Percentiles rank a stretch among this genome's conserved stretches.
These are phyloP conservation scores for Eledona agricola DNA, from an alignment of 2,888 invertebrate species.

Conservation along the genomic window DNA sequence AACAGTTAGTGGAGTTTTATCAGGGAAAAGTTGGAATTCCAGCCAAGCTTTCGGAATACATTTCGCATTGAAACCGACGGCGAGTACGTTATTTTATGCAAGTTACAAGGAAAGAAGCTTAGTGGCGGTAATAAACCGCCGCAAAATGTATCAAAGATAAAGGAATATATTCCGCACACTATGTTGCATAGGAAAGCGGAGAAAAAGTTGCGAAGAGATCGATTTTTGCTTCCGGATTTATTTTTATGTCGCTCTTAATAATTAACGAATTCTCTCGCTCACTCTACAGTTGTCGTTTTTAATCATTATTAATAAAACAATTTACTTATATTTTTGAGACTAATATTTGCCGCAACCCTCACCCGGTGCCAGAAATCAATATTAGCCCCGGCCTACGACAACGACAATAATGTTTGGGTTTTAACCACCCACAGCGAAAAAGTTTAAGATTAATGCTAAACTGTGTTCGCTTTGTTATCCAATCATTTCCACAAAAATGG, in stretches of 20 bases:
- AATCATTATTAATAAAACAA: conserved; percentile 21
- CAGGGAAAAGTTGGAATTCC: background rate
- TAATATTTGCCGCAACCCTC: conserved; percentile 1
- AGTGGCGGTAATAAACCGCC: conserved; percentile 27
- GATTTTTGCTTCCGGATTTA: conserved; percentile 21
- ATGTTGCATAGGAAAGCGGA: conserved; percentile 29
- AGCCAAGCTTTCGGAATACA: background rate
- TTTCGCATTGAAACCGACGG: conserved; percentile 2
- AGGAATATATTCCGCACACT: conserved; percentile 29
- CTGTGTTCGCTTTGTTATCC: no score
- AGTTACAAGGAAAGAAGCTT: conserved; percentile 19
- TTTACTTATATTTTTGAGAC: conserved; percentile 14
- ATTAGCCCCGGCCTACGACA: conserved; percentile 8
- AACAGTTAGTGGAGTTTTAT: conserved; percentile 7
- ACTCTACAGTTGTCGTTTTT: no score
- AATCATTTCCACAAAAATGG: no score
- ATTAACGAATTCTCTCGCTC: conserved; percentile 22
- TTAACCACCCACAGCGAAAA: conserved; percentile 12
- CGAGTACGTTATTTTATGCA: conserved; percentile 16
- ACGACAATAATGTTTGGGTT: conserved; percentile 19
- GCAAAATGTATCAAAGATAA: conserved; percentile 37
- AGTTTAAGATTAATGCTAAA: no score
- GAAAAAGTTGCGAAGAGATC: no score
- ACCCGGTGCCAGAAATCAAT: conserved; percentile 16
- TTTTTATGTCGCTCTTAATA: conserved; percentile 12